Percentiles rank a stretch among this genome's conserved stretches.
These are phyloP conservation scores for Zeugodacus cucurbitae DNA, from an alignment of 1,140 invertebrate genomes.

Conservation along the genomic window DNA sequence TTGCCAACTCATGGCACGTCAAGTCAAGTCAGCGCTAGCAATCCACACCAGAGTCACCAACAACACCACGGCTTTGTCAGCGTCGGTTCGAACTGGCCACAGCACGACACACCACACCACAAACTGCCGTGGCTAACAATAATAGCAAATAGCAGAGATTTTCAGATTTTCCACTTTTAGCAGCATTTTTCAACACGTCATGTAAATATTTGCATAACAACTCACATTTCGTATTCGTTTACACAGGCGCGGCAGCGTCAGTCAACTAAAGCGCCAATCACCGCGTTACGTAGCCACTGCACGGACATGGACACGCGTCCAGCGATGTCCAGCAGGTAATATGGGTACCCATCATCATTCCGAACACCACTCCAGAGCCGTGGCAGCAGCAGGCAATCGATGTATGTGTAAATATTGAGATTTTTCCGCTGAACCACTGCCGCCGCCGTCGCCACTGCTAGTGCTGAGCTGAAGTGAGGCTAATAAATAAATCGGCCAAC, in stretches of 20 bases:
- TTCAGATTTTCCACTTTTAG: conserved; percentile 37
- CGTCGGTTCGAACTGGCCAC: neutral
- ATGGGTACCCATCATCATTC: neutral
- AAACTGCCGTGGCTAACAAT: neutral
- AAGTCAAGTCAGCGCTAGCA: neutral
- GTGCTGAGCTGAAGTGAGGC: conserved; percentile 1
- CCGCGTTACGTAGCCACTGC: too few species aligned
- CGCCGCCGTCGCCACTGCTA: neutral
- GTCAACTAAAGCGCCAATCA: neutral
- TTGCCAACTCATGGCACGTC: conserved; percentile 13
- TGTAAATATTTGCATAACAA: conserved; percentile 38
- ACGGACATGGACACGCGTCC: conserved; percentile 4
- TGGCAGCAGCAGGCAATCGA: neutral
- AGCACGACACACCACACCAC: neutral
- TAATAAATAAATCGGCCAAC: conserved; percentile 39
- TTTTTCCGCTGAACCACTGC: neutral
- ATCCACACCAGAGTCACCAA: neutral
- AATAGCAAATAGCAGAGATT: conserved; percentile 21
- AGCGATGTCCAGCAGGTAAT: neutral
- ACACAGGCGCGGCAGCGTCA: neutral
- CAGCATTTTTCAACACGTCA: conserved; percentile 39
- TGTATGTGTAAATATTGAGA: conserved; percentile 11
- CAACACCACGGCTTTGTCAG: neutral
- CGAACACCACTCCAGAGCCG: neutral
- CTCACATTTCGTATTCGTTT: conserved; percentile 26